Percentiles rank a stretch among this genome's conserved stretches.
Conservation (phyloP, 2,113 vertebrate species). For the Oceanodroma tethys region DNA sequence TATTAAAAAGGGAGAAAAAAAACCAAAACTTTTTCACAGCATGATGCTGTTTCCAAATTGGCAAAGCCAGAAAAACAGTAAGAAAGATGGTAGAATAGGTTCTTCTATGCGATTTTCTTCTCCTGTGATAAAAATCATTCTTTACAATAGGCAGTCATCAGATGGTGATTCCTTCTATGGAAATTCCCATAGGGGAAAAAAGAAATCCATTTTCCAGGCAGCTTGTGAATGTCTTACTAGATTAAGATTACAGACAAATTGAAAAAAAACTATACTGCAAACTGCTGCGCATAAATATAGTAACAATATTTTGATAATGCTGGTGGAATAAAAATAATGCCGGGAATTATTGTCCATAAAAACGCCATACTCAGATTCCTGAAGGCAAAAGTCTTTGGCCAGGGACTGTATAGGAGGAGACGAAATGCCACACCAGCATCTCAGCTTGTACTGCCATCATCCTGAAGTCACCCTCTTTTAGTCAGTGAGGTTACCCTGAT, state of each 20-base stretch:
- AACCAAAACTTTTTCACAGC: not conserved
- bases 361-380: not conserved
- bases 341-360: not conserved
- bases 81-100: not conserved
- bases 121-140: not conserved
- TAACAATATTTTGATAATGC: not conserved
- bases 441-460: not conserved
- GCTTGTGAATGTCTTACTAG: not conserved
- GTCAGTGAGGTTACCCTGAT: not conserved
- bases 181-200: not conserved
- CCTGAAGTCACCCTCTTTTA: not conserved
- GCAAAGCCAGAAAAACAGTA: not conserved
- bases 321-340: not conserved
- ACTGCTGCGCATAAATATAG: not conserved
- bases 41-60: not conserved
- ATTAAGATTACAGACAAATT: not conserved
- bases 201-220: not conserved
- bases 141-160: constrained; percentile 14
- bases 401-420: not conserved
- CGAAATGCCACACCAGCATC: not conserved
- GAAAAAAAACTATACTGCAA: not conserved
- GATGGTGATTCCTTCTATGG: not conserved
- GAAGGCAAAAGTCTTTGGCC: not conserved
- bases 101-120: not conserved
- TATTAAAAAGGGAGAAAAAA: not conserved